Percentiles rank a stretch among this genome's conserved stretches.
Evolutionary conservation across 2,113 vertebrate species (phyloP).

Genomic region (Gasterosteus aculeatus): DNA sequence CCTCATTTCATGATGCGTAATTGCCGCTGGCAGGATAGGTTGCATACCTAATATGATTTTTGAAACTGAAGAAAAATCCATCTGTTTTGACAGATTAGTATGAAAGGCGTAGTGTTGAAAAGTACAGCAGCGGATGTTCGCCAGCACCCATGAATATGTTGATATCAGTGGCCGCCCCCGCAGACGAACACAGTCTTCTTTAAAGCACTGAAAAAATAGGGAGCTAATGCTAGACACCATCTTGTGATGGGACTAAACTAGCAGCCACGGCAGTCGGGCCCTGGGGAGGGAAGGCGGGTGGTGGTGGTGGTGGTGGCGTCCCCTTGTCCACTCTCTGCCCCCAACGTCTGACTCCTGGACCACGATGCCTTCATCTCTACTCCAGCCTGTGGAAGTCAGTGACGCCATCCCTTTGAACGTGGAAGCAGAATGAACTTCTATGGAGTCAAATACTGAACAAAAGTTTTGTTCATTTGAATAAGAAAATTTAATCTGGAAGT

Average conservation of each 20-base stretch:
- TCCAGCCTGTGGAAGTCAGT: not conserved
- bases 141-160: conserved; percentile 12
- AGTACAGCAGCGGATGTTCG: not conserved
- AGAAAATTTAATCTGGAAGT: not conserved
- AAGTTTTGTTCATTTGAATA: not conserved
- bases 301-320: not conserved
- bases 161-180: not conserved
- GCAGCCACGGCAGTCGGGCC: not conserved
- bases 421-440: too few relatives aligned
- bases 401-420: too few relatives aligned
- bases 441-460: too few relatives aligned
- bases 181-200: conserved; percentile 1
- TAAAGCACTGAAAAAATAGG: not conserved
- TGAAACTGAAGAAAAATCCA: conserved; percentile 9
- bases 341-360: too few relatives aligned
- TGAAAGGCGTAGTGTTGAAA: conserved; percentile 14
- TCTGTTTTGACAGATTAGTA: conserved; percentile 17
- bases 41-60: not conserved
- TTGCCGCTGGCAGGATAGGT: not conserved
- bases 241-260: not conserved
- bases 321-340: not conserved
- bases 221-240: not conserved
- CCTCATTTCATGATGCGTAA: not conserved
- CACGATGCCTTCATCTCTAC: not conserved
- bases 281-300: not conserved